A percentile compares a stretch with the other conserved stretches of the same genome.
Conservation (phyloP, 2,113 vertebrate genomes). For the Hiodon alosoides region DNA sequence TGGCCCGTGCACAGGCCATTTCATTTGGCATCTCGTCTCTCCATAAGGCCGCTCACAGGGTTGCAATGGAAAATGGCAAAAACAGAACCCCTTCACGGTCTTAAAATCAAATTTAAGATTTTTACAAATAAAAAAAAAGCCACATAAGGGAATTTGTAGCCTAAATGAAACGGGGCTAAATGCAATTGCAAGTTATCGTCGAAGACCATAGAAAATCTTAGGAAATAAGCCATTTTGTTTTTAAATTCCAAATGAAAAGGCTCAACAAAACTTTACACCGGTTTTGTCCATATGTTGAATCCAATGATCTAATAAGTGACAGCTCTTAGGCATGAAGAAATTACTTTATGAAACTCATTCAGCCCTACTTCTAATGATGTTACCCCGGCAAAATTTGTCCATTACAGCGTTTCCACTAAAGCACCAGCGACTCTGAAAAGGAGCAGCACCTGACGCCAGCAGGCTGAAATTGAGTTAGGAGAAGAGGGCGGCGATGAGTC, state of each 20-base stretch:
- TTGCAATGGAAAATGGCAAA: not conserved
- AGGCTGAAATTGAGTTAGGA: constrained; percentile 16
- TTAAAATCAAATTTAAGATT: not conserved
- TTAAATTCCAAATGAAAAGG: constrained; percentile 5
- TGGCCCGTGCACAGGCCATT: constrained; percentile 51
- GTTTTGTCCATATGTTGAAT: constrained; percentile 41
- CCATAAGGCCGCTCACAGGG: constrained; percentile 58
- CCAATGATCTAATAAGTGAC: constrained; percentile 49
- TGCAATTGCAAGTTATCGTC: not conserved
- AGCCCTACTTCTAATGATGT: constrained; percentile 10
- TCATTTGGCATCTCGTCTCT: constrained; percentile 58
- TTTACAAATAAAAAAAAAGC: not conserved
- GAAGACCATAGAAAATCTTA: too few relatives aligned
- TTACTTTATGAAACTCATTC: constrained; percentile 43
- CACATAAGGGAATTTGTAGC: not conserved
- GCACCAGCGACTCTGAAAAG: not conserved
- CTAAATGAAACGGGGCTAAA: not conserved
- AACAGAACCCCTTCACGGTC: constrained; percentile 1
- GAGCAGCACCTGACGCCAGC: constrained; percentile 11
- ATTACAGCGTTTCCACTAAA: constrained; percentile 4
- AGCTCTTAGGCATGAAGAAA: constrained; percentile 48
- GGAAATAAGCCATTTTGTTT: too few relatives aligned
- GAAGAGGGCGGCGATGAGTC: not conserved
- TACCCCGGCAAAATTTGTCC: constrained; percentile 16
- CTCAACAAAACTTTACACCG: not conserved